phyloP scores from a whole-genome alignment of 2,888 invertebrate genomes.

The Crioceris asparagi region DNA sequence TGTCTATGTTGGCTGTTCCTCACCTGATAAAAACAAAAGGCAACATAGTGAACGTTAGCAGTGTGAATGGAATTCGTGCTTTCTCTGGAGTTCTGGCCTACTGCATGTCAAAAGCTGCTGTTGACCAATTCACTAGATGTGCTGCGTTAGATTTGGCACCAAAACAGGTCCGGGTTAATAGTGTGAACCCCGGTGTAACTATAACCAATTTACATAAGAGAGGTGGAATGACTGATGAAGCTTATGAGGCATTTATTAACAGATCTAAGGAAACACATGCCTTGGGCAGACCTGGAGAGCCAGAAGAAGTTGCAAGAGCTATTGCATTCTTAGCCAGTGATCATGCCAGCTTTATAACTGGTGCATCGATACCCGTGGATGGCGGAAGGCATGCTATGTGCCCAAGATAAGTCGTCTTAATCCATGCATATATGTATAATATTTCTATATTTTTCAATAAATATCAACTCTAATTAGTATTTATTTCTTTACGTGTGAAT shows the following conservation, averaged over 20 bases:
- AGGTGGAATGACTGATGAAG: constrained; percentile 73
- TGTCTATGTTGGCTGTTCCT: constrained; percentile 82
- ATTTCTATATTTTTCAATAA: too few species aligned
- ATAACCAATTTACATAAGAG: constrained; percentile 78
- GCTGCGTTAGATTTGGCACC: constrained; percentile 76
- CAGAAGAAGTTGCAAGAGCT: constrained; percentile 77
- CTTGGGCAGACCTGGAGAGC: constrained; percentile 73
- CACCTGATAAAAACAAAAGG: constrained; percentile 64
- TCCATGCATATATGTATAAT: too few species aligned
- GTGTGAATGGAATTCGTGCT: constrained; percentile 82
- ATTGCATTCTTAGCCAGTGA: constrained; percentile 89
- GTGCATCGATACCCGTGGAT: constrained; percentile 80
- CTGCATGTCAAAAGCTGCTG: constrained; percentile 83
- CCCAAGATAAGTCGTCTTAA: constrained; percentile 68
- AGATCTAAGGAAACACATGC: constrained; percentile 83
- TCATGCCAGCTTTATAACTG: constrained; percentile 82
- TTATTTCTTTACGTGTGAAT: too few species aligned
- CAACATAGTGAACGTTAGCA: constrained; percentile 92
- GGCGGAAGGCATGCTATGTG: constrained; percentile 93
- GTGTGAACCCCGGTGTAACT: constrained; percentile 89
- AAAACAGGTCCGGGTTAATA: constrained; percentile 79
- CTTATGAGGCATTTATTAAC: constrained; percentile 76
- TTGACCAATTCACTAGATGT: constrained; percentile 92
- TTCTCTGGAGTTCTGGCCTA: constrained; percentile 88
- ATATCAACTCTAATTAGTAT: not conserved